Percentiles rank a stretch among this genome's conserved stretches.
Evolutionary conservation across 2,797 vertebrate genomes (phyloP).

Genomic region (Malacoraja senta): DNA sequence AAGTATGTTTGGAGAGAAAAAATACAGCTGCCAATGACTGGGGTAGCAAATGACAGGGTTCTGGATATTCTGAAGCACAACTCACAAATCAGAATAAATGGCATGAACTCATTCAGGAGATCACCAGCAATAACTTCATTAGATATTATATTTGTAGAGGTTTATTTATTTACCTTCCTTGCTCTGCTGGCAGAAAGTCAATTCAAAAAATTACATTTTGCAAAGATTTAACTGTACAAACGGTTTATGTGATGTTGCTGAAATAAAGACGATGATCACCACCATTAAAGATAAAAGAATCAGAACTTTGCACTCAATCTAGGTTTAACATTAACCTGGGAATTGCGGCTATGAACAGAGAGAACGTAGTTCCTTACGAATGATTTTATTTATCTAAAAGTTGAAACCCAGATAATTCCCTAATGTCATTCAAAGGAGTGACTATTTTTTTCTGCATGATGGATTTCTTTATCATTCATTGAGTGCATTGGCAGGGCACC

Average conservation of each 20-base stretch:
- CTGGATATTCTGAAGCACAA: background rate
- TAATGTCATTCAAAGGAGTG: background rate
- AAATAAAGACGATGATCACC: background rate
- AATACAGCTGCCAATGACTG: background rate
- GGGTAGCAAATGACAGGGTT: background rate
- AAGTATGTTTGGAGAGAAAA: background rate
- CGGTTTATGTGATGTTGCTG: background rate
- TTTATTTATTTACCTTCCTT: background rate
- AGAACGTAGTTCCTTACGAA: background rate
- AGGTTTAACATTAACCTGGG: background rate
- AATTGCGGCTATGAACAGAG: background rate
- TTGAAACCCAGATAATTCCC: background rate
- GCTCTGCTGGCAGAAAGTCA: background rate
- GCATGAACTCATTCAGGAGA: background rate
- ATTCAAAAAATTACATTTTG: background rate
- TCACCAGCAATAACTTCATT: background rate
- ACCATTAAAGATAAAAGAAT: background rate
- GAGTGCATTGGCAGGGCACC: conserved; percentile 26
- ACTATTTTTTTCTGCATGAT: background rate
- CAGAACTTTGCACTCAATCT: background rate
- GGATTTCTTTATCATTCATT: background rate
- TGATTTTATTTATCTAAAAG: background rate
- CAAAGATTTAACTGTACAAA: background rate
- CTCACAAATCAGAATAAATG: background rate
- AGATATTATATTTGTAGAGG: background rate